Evolutionary conservation across 2,113 vertebrate genomes (phyloP).

Genomic region (Bucco capensis): DNA sequence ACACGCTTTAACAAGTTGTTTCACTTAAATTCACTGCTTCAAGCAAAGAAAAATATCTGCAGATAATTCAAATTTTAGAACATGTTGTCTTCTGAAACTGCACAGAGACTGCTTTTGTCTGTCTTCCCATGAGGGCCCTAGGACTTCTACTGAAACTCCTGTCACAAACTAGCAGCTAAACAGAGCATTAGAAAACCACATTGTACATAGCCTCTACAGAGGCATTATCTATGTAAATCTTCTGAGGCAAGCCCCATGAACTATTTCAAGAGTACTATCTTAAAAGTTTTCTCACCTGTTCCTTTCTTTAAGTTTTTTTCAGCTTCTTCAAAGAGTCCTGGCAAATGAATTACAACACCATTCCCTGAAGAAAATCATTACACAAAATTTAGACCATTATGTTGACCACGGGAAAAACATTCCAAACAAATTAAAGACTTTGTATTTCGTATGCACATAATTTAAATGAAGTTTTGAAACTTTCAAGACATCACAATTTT

Average conservation of each 20-base stretch:
- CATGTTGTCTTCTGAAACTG: not conserved
- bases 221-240: not conserved
- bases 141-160: not conserved
- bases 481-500: not conserved
- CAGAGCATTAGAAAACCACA: not conserved
- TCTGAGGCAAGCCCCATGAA: not conserved
- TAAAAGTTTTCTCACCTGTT: conserved; percentile 78
- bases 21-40: not conserved
- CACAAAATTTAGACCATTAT: not conserved
- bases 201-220: not conserved
- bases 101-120: not conserved
- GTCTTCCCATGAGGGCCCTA: not conserved
- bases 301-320: conserved; percentile 93
- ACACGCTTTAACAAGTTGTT: not conserved
- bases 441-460: not conserved
- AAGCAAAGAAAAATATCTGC: not conserved
- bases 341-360: conserved; percentile 96
- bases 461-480: not conserved
- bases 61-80: not conserved
- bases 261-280: not conserved
- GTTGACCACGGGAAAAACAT: not conserved
- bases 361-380: conserved; percentile 80
- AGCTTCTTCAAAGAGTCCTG: conserved; percentile 96
- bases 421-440: not conserved
- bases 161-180: not conserved